phyloP scores from a whole-genome alignment of 2,113 vertebrate species.

The Promerops cafer region DNA sequence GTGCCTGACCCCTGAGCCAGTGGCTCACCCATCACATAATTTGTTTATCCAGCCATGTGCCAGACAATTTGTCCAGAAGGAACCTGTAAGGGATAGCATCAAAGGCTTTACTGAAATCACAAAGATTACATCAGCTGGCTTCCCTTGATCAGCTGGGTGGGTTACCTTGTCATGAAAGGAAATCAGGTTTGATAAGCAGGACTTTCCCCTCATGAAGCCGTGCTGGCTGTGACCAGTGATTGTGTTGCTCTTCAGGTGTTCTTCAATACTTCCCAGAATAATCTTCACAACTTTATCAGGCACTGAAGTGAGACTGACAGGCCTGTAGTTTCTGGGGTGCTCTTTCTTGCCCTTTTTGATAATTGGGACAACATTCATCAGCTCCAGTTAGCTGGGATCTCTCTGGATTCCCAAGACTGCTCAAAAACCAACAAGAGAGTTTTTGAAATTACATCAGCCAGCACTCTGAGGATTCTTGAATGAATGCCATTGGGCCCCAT shows the following conservation, averaged over 20 bases:
- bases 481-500: too few species aligned
- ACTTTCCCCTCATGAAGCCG: fast-evolving
- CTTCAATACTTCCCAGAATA: not conserved
- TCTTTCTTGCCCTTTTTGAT: not conserved
- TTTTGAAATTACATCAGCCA: not conserved
- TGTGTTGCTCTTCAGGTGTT: not conserved
- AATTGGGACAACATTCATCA: not conserved
- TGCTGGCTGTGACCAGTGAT: too few species aligned
- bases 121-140: not conserved
- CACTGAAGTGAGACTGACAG: not conserved
- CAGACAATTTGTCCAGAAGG: not conserved
- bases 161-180: not conserved
- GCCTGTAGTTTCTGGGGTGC: fast-evolving
- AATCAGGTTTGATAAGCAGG: not conserved
- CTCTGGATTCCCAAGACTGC: not conserved
- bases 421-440: not conserved
- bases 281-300: not conserved
- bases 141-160: not conserved
- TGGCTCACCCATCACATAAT: not conserved
- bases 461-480: not conserved
- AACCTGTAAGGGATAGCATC: not conserved
- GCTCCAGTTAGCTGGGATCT: not conserved
- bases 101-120: not conserved
- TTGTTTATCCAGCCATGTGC: not conserved
- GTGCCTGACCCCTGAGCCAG: not conserved